Conservation (phyloP, 2,888 invertebrate species). For the Tortrix viridana region DNA sequence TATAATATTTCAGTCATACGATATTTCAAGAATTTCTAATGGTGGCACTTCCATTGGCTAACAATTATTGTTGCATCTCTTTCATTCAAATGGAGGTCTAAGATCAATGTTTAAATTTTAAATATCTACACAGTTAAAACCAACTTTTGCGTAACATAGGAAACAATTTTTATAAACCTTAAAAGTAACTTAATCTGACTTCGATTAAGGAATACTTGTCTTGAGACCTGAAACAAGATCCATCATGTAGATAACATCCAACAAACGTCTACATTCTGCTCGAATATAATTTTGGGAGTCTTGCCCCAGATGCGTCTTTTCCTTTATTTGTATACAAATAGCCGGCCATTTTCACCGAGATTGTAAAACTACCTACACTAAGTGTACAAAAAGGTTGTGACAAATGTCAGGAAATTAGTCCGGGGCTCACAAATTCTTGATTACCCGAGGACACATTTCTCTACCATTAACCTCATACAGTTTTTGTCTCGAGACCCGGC, state of each 20-base stretch:
- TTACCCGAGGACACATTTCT: slow-evolving; percentile 64
- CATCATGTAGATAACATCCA: not conserved
- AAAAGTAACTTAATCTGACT: not conserved
- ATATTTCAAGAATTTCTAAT: too few relatives aligned
- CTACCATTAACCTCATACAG: slow-evolving; percentile 60
- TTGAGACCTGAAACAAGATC: not conserved
- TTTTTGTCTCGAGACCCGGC: slow-evolving; percentile 62
- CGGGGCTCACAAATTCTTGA: slow-evolving; percentile 58
- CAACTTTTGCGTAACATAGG: too few relatives aligned
- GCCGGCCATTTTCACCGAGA: slow-evolving; percentile 11
- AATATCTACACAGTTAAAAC: too few relatives aligned
- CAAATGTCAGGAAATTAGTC: slow-evolving; percentile 59
- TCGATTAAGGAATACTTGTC: not conserved
- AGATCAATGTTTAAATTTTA: too few relatives aligned
- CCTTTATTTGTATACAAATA: slow-evolving; percentile 15
- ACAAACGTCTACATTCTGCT: slow-evolving; percentile 1
- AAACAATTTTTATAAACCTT: not conserved
- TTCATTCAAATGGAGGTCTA: too few relatives aligned
- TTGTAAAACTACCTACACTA: slow-evolving; percentile 33
- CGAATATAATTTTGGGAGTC: not conserved
- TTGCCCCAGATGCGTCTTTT: not conserved
- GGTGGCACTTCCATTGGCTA: too few relatives aligned
- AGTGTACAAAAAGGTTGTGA: slow-evolving; percentile 52
- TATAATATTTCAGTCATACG: too few relatives aligned
- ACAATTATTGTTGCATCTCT: too few relatives aligned